Evolutionary conservation across 1,140 invertebrate species (phyloP).

Genomic region (Drosophila ohnishii): DNA sequence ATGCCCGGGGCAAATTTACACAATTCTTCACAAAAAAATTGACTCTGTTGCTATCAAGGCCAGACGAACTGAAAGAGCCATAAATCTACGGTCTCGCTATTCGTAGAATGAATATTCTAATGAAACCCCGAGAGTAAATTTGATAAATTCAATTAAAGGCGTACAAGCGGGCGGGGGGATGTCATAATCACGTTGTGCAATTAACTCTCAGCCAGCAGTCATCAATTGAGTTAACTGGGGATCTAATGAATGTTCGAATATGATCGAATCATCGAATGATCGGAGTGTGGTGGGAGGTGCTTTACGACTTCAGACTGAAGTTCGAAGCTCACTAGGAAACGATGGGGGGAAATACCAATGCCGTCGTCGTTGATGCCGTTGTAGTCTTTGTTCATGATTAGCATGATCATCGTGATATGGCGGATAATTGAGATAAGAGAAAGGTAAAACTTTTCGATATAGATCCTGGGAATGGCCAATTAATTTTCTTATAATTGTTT

Average conservation of each 20-base stretch:
- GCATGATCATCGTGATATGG: slow-evolving; percentile 22
- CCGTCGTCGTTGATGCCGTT: background rate
- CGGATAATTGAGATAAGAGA: slow-evolving; percentile 24
- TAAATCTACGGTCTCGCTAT: slow-evolving; percentile 38
- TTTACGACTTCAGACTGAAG: slow-evolving; percentile 17
- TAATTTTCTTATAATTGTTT: slow-evolving; percentile 60
- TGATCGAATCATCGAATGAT: slow-evolving; percentile 14
- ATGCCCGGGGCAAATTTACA: slow-evolving; percentile 55
- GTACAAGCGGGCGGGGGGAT: background rate
- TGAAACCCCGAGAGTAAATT: slow-evolving; percentile 36
- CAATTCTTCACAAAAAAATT: slow-evolving; percentile 44
- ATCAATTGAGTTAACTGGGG: slow-evolving; percentile 35
- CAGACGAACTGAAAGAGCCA: slow-evolving; percentile 22
- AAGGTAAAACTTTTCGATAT: slow-evolving; percentile 5
- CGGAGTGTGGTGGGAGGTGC: slow-evolving; percentile 23
- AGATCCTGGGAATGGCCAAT: slow-evolving; percentile 40
- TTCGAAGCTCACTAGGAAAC: slow-evolving; percentile 27
- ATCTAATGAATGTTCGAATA: slow-evolving; percentile 49
- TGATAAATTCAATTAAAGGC: slow-evolving; percentile 43
- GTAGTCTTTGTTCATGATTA: slow-evolving; percentile 23
- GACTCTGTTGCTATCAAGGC: slow-evolving; percentile 22
- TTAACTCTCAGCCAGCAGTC: slow-evolving; percentile 36
- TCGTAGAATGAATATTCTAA: slow-evolving; percentile 29
- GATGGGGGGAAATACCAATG: slow-evolving; percentile 36
- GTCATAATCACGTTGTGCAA: slow-evolving; percentile 52